A percentile compares a stretch with the other conserved stretches of the same genome.
Conservation (phyloP, 2,113 vertebrate species). For the Rhinoderma darwinii region DNA sequence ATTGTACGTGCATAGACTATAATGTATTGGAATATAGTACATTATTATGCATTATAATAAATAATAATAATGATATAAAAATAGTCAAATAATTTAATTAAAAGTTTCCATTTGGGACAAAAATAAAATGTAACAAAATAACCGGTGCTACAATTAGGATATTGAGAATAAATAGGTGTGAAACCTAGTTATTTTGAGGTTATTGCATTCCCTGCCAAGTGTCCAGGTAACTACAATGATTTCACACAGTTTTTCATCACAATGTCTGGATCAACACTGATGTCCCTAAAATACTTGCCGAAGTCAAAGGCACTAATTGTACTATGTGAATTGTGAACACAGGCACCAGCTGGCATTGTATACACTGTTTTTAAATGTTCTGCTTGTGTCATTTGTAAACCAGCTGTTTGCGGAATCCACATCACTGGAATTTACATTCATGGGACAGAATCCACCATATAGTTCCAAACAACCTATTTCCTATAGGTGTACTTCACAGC, state of each 20-base stretch:
- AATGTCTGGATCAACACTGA: background rate
- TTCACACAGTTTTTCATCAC: conserved; percentile 46
- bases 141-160: too few relatives aligned
- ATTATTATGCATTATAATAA: too few relatives aligned
- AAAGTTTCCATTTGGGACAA: too few relatives aligned
- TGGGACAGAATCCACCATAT: background rate
- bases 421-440: background rate
- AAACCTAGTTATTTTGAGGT: background rate
- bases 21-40: too few relatives aligned
- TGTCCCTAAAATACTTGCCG: conserved; percentile 14
- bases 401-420: background rate
- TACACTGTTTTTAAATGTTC: background rate
- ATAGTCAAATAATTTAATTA: too few relatives aligned
- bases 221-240: conserved; percentile 21
- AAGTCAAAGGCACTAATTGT: conserved; percentile 12
- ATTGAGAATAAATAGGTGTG: background rate
- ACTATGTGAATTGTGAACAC: background rate
- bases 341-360: conserved; percentile 42
- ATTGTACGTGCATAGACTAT: too few relatives aligned
- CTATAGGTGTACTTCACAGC: background rate
- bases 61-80: too few relatives aligned
- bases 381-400: background rate
- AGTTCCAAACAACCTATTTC: background rate
- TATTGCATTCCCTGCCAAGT: conserved; percentile 4
- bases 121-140: too few relatives aligned